Evolutionary conservation across 1,140 invertebrate genomes (phyloP), one percentile per base, ranked within the genome.

Genomic region (Halesus radiatus): DNA sequence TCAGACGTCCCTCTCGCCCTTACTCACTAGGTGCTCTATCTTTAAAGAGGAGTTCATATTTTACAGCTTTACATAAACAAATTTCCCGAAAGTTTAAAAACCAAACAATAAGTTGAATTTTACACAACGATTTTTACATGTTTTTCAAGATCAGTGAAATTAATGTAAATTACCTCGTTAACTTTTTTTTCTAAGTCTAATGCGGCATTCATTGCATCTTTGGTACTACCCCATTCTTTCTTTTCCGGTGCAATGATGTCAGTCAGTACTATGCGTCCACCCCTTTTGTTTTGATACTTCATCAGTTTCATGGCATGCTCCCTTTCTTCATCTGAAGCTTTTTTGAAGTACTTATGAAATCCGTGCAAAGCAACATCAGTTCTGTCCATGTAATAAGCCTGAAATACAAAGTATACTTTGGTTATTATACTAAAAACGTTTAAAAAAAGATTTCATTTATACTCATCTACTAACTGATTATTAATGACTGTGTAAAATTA

Each of bases 261-360:
- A 23, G 83, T 85, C 8, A 94, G 85, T 29, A 87, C 80, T 37
- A 96, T 90, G 13, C 89, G 87, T 1, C 96, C 96, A 5, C 96
- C 96, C 29, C 96, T 89, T 84, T 94, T 93, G 86, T 96, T 97
- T 87, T 95, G 92, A 85, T 96, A 97, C 64, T 92, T 91, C 90
- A 97, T 94, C 3, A 94, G 88, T 84, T 91, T 92, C 87, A 93
- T 91, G 0, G 94, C 95, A 85, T 96, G 95, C 77, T 93, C 92
- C 7, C 92, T 90, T 87, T 97, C 96, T 85, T 97, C 96, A 29
- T 92, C 89, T 1, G 94, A 94, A 20, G 91, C 89, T 79, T 94
- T 90, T 85, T 93, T 91, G 85, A 96, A 96, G 85, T 93, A 96
- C 77, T 92, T 91, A 76, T 90, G 85, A 74, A 95, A 89, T 3